These are phyloP conservation scores for Archips crataeganus DNA, from an alignment of 2,888 invertebrate genomes.

Conservation along the genomic window DNA sequence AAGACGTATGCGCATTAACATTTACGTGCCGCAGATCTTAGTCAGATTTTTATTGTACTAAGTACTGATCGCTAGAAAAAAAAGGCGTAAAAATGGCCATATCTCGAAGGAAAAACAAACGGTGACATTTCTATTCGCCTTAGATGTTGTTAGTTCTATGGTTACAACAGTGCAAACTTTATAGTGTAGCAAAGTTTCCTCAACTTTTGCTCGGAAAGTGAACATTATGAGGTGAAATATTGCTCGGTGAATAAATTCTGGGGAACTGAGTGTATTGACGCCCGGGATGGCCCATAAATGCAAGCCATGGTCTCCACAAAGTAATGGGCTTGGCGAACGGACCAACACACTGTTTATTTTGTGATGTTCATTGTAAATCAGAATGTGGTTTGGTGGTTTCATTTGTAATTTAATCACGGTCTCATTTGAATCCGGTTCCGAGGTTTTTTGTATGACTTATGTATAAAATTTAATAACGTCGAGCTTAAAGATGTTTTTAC, in stretches of 20 bases:
- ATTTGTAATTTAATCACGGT: neutral
- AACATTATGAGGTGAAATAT: constrained; percentile 29
- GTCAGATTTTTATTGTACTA: no score
- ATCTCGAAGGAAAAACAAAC: no score
- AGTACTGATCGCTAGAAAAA: no score
- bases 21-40: no score
- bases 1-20: no score
- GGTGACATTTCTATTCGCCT: no score
- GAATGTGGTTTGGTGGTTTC: neutral
- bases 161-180: neutral
- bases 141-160: no score
- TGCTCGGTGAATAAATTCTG: constrained; percentile 30
- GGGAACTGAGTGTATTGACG: constrained; percentile 23
- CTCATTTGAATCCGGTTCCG: neutral
- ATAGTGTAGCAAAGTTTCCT: constrained; percentile 9
- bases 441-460: neutral
- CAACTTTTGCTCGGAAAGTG: constrained; percentile 24
- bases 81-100: no score
- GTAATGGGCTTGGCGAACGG: constrained; percentile 30
- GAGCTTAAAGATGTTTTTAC: no score
- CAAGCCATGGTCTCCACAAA: constrained; percentile 31
- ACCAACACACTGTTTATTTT: constrained; percentile 21
- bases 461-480: no score
- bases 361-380: constrained; percentile 32
- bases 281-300: constrained; percentile 34